Conservation (phyloP, 2,797 vertebrate species). For the Ambastaia sidthimunki region DNA sequence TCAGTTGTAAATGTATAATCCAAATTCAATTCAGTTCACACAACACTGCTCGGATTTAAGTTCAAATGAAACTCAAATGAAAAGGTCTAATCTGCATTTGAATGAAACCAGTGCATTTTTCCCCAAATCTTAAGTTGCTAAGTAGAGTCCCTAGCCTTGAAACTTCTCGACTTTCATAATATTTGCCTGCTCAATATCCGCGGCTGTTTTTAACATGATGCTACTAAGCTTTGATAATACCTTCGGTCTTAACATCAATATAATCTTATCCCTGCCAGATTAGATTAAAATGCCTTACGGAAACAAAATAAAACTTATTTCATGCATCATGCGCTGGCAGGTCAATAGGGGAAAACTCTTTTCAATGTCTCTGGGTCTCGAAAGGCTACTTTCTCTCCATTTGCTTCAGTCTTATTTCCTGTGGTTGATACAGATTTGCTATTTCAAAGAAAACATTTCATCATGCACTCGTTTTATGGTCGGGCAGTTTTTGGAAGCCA, state of each 20-base stretch:
- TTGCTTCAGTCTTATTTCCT: slow-evolving; percentile 33
- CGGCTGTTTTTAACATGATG: slow-evolving; percentile 31
- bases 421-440: slow-evolving; percentile 25
- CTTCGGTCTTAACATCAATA: slow-evolving; percentile 39
- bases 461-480: slow-evolving; percentile 42
- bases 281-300: slow-evolving; percentile 40
- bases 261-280: slow-evolving; percentile 19
- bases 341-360: slow-evolving; percentile 41
- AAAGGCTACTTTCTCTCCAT: slow-evolving; percentile 25
- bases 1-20: neutral
- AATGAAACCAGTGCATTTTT: neutral
- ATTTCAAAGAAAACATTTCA: slow-evolving; percentile 42
- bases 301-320: slow-evolving; percentile 44
- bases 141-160: slow-evolving; percentile 4
- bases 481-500: slow-evolving; percentile 35
- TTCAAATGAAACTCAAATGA: neutral
- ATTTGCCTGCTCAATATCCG: neutral
- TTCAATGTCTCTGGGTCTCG: slow-evolving; percentile 19
- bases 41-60: slow-evolving; percentile 10
- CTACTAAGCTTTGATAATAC: slow-evolving; percentile 34
- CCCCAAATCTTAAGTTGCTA: neutral
- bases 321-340: slow-evolving; percentile 30
- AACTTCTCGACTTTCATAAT: slow-evolving; percentile 20
- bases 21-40: neutral
- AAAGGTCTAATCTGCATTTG: neutral